These are phyloP conservation scores for Paralinhomoeus sp. DNA, from an alignment of 2,888 invertebrate genomes.

Conservation along the genomic window DNA sequence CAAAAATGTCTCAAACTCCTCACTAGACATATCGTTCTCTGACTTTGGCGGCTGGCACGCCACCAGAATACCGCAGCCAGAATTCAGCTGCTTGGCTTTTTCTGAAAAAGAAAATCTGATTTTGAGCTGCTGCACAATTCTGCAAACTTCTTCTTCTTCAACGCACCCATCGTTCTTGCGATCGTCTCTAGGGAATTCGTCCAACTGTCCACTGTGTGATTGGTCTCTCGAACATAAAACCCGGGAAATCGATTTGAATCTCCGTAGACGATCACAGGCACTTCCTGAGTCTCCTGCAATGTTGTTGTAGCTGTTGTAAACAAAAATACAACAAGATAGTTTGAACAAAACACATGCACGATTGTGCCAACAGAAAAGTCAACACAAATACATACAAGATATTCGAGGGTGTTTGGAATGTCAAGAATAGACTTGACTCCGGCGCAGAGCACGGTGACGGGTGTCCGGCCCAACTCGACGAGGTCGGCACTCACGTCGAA, in stretches of 20 bases:
- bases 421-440: constrained; percentile 93
- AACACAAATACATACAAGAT: constrained; percentile 40
- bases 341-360: background rate
- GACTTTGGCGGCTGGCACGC: constrained; percentile 68
- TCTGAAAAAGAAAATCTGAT: too few relatives aligned
- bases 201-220: too few relatives aligned
- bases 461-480: constrained; percentile 59
- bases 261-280: constrained; percentile 58
- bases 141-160: too few relatives aligned
- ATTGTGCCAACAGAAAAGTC: background rate
- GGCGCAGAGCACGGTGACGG: constrained; percentile 71
- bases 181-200: too few relatives aligned
- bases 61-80: constrained; percentile 42
- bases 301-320: background rate
- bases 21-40: constrained; percentile 21
- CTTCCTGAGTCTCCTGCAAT: constrained; percentile 69
- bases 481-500: constrained; percentile 87
- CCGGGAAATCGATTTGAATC: constrained; percentile 50
- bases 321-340: background rate
- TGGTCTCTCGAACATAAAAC: too few relatives aligned
- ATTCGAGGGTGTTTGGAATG: constrained; percentile 74
- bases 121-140: too few relatives aligned
- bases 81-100: constrained; percentile 15
- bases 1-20: constrained; percentile 46
- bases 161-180: too few relatives aligned